Evolutionary conservation across 2,797 vertebrate species (phyloP), one percentile per base, ranked within the genome.

Genomic region (Cygnus olor): DNA sequence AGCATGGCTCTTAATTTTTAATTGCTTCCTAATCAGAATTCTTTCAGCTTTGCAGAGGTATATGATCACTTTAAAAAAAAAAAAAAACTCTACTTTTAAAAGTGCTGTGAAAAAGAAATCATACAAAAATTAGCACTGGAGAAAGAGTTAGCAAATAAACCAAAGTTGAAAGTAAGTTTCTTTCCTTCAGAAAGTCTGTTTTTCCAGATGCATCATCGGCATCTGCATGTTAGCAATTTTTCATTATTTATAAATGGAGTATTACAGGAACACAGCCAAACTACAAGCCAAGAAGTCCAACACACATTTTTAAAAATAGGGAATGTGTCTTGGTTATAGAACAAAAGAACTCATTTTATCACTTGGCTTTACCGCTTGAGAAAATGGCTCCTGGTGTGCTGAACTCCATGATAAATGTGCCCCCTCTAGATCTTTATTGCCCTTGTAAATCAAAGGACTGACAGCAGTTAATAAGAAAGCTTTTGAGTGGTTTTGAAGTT

Each of bases 391-490:
- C 97, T 98, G 97, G 98, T 98, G 98, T 83, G 97, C 97, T 97
- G 97, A 98, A 97, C 97, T 97, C 97, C 96, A 93, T 98, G 98
- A 98, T 98, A 97, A 98, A 98, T 98, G 98, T 97, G 96, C 96
- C 97, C 98, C 98, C 98, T 98, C 98, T 92, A 98, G 98, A 98
- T 98, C 97, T 98, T 98, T 98, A 98, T 98, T 98, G 98, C 98
- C 97, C 97, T 97, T 98, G 98, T 98, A 98, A 98, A 98, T 98
- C 98, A 98, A 97, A 72, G 88, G 95, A 97, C 97, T 98, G 98
- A 98, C 98, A 98, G 98, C 98, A 98, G 97, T 98, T 98, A 98
- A 98, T 98, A 98, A 98, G 98, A 98, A 98, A 98, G 98, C 98
- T 98, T 98, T 97, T 98, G 97, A 98, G 97, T 98, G 97, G 98